A percentile compares a stretch with the other conserved stretches of the same genome.
phyloP scores from a whole-genome alignment of 92 coral and sea anemone species.

The Parazoanthus darwini region DNA sequence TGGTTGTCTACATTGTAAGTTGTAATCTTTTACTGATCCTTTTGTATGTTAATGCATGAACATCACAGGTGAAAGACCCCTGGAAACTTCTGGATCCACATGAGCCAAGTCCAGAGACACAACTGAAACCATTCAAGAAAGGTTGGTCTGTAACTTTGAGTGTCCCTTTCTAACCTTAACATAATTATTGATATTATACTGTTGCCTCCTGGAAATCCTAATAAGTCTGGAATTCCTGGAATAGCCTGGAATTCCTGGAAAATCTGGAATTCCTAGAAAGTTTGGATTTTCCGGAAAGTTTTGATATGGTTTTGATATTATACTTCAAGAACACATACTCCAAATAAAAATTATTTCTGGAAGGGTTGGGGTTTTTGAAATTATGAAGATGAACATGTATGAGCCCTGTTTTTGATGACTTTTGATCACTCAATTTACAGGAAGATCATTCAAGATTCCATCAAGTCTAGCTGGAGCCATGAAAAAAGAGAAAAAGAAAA shows the following conservation, averaged over 20 bases:
- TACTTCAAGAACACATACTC: too few relatives aligned
- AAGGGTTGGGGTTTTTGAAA: too few relatives aligned
- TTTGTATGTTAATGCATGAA: too few relatives aligned
- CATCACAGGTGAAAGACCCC: conserved; percentile 69
- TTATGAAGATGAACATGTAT: neutral
- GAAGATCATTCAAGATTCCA: conserved; percentile 88
- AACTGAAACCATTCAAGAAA: conserved; percentile 78
- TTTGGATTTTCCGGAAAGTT: neutral
- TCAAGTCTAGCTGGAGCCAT: conserved; percentile 50
- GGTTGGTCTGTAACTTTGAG: conserved; percentile 43
- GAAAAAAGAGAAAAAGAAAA: conserved; percentile 65
- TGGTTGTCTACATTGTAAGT: too few relatives aligned
- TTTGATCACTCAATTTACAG: conserved; percentile 35
- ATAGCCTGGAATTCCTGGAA: neutral
- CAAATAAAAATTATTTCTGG: too few relatives aligned
- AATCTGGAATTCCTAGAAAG: too few relatives aligned
- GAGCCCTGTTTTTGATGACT: neutral
- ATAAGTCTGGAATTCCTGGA: neutral
- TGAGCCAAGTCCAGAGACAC: conserved; percentile 55
- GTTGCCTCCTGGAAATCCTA: too few relatives aligned
- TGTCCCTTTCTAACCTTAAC: neutral
- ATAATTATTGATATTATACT: too few relatives aligned
- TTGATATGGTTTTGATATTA: neutral
- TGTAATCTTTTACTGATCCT: too few relatives aligned
- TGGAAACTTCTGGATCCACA: conserved; percentile 93